Evolutionary conservation across 30 jellyfish, hydroid and myxozoan species (phyloP).

Genomic region (Aurelia sp.): DNA sequence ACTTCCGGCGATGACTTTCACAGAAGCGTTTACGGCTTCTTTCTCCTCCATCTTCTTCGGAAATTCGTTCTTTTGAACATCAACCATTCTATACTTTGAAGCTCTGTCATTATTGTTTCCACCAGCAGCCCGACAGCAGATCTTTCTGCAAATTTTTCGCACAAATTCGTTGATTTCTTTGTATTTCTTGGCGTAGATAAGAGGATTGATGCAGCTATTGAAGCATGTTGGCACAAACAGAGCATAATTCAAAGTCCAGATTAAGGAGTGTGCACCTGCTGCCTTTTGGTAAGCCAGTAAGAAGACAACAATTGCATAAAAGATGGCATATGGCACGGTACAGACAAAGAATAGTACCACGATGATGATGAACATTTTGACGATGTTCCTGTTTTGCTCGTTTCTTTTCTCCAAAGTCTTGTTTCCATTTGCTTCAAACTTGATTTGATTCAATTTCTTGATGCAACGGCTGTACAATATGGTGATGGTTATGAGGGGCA

Average conservation of each 20-base stretch:
- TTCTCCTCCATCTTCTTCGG: too few species aligned
- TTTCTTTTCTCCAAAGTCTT: not conserved
- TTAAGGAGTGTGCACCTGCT: constrained; percentile 7
- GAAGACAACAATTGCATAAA: constrained; percentile 22
- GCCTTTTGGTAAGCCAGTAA: constrained; percentile 18
- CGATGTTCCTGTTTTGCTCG: constrained; percentile 35
- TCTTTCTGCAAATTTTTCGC: not conserved
- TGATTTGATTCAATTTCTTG: constrained; percentile 11
- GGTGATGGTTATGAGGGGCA: constrained; percentile 10
- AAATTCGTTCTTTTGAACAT: too few species aligned
- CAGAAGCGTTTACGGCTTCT: too few species aligned
- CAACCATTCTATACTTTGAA: too few species aligned
- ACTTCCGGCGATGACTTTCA: too few species aligned
- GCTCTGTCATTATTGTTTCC: too few species aligned
- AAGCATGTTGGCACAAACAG: constrained; percentile 9
- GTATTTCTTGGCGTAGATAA: constrained; percentile 53
- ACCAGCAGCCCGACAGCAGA: not conserved
- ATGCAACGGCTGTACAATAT: constrained; percentile 29
- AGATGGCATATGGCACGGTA: constrained; percentile 60
- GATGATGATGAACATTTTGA: constrained; percentile 40
- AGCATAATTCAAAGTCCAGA: constrained; percentile 53
- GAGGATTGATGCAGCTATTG: constrained; percentile 72
- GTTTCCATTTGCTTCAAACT: not conserved
- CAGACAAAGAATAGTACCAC: constrained; percentile 10
- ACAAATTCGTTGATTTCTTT: constrained; percentile 27